phyloP scores from a whole-genome alignment of 2,113 vertebrate genomes.

The Ceratotherium simum region DNA sequence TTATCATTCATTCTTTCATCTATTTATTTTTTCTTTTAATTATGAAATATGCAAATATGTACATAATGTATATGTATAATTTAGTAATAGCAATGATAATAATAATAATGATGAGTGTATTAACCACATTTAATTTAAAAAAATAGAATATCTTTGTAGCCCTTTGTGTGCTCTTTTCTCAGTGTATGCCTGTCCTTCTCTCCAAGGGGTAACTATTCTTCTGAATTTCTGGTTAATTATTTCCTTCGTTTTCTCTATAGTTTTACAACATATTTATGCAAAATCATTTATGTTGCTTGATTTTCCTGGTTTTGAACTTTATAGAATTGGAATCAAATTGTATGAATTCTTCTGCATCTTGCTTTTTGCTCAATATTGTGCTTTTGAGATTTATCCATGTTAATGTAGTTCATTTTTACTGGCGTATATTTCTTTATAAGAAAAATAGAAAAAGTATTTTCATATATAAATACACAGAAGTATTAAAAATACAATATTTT shows the following conservation, averaged over 20 bases:
- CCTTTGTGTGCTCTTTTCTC: not conserved
- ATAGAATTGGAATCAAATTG: not conserved
- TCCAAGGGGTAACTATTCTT: not conserved
- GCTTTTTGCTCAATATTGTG: not conserved
- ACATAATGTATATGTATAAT: not conserved
- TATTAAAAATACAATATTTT: not conserved
- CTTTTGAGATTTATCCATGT: slow-evolving; percentile 37
- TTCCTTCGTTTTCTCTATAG: slow-evolving; percentile 23
- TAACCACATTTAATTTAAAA: not conserved
- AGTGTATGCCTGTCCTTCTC: not conserved
- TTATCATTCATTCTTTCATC: not conserved
- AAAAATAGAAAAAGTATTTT: not conserved
- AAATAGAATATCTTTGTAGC: not conserved
- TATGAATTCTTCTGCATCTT: not conserved
- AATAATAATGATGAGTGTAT: not conserved
- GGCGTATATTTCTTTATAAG: not conserved
- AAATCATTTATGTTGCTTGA: not conserved
- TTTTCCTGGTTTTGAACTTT: slow-evolving; percentile 21
- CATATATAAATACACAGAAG: not conserved
- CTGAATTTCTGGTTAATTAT: slow-evolving; percentile 13
- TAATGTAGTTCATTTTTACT: not conserved
- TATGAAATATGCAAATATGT: not conserved
- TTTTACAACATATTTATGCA: not conserved
- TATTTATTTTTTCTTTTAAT: slow-evolving; percentile 45
- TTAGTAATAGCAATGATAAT: not conserved